A percentile compares a stretch with the other conserved stretches of the same genome.
Evolutionary conservation across 2,888 invertebrate genomes (phyloP).

Genomic region (Phorcus lineatus): DNA sequence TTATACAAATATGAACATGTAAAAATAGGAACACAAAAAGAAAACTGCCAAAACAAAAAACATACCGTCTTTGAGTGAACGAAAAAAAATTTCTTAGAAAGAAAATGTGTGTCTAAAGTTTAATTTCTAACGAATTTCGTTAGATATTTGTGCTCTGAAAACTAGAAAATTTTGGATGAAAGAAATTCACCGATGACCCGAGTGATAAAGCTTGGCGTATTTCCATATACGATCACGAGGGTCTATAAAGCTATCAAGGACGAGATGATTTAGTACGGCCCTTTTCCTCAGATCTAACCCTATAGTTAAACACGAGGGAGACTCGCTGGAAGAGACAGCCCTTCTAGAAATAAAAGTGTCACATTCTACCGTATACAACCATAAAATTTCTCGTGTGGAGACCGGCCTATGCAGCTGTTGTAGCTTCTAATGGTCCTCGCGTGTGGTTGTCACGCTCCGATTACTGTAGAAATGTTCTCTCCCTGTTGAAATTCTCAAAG

Average conservation of each 20-base stretch:
- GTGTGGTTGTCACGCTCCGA: neutral
- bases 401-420: neutral
- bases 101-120: neutral
- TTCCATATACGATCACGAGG: constrained; percentile 23
- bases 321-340: neutral
- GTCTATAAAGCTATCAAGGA: constrained; percentile 16
- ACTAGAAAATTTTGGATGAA: neutral
- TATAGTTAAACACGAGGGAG: constrained; percentile 16
- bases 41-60: neutral
- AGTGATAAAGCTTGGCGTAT: neutral
- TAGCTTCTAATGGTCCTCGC: constrained; percentile 2
- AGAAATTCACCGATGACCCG: constrained; percentile 12
- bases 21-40: neutral
- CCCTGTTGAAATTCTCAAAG: neutral
- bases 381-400: constrained; percentile 26
- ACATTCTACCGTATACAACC: constrained; percentile 26
- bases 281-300: constrained; percentile 22
- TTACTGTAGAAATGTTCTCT: neutral
- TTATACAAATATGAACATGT: neutral
- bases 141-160: neutral
- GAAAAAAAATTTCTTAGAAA: too few species aligned
- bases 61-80: too few species aligned
- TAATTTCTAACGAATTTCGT: constrained; percentile 1
- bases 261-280: constrained; percentile 18
- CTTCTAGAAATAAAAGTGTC: constrained; percentile 24